Evolutionary conservation across 2,888 invertebrate genomes (phyloP).

Genomic region (Habrosyne pyritoides): DNA sequence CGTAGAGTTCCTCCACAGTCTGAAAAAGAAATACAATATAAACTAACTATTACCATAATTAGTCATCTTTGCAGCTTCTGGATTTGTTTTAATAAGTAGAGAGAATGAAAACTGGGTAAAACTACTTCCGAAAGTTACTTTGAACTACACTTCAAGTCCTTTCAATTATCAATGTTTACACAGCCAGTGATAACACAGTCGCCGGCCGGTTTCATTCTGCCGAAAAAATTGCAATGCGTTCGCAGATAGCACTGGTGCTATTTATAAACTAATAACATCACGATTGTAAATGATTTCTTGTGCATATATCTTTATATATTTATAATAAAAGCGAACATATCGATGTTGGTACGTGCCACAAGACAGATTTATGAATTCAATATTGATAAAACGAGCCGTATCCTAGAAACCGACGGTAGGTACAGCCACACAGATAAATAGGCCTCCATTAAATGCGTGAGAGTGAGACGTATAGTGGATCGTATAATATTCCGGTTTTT

Average conservation of each 20-base stretch:
- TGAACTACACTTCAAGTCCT: not conserved
- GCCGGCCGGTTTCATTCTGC: not conserved
- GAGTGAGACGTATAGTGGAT: conserved; percentile 1
- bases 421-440: not conserved
- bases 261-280: not conserved
- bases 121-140: not conserved
- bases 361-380: conserved; percentile 5
- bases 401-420: not conserved
- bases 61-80: too few relatives aligned
- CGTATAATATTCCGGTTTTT: conserved; percentile 4
- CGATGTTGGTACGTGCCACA: not conserved
- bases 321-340: not conserved
- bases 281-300: not conserved
- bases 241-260: not conserved
- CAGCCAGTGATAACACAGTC: not conserved
- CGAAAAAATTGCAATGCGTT: not conserved
- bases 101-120: too few relatives aligned
- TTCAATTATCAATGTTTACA: not conserved
- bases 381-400: conserved; percentile 3
- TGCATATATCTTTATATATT: not conserved
- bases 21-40: conserved; percentile 63
- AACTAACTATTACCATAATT: not conserved
- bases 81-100: too few relatives aligned
- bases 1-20: conserved; percentile 88
- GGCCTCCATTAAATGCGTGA: not conserved